Evolutionary conservation across 2,113 vertebrate genomes (phyloP).

Genomic region (Ciconia maguari): DNA sequence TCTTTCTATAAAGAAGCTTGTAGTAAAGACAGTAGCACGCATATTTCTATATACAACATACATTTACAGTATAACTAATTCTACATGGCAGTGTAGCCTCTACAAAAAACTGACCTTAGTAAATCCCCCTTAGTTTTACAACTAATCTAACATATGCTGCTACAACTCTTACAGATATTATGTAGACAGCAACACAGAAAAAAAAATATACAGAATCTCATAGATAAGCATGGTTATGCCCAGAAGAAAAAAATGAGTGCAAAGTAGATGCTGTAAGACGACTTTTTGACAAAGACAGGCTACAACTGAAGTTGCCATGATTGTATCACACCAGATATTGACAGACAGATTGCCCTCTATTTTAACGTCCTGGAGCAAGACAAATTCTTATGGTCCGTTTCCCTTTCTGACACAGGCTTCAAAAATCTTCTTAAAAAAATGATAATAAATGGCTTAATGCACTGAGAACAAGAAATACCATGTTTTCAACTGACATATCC

Average conservation of each 20-base stretch:
- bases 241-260: background rate
- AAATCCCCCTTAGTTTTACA: background rate
- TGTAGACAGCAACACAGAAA: background rate
- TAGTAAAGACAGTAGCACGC: background rate
- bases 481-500: background rate
- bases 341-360: background rate
- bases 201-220: background rate
- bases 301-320: background rate
- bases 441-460: background rate
- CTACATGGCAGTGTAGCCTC: background rate
- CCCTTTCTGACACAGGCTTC: background rate
- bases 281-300: constrained; percentile 11
- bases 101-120: background rate
- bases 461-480: background rate
- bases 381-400: background rate
- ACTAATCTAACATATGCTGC: background rate
- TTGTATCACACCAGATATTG: background rate
- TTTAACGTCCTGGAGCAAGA: background rate
- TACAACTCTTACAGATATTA: background rate
- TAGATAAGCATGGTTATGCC: background rate
- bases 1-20: background rate
- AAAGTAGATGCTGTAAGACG: background rate
- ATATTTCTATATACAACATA: background rate
- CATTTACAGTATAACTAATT: background rate
- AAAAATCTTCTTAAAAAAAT: background rate